Conservation (phyloP, 2,888 invertebrate species). For the Anthrax anthrax region DNA sequence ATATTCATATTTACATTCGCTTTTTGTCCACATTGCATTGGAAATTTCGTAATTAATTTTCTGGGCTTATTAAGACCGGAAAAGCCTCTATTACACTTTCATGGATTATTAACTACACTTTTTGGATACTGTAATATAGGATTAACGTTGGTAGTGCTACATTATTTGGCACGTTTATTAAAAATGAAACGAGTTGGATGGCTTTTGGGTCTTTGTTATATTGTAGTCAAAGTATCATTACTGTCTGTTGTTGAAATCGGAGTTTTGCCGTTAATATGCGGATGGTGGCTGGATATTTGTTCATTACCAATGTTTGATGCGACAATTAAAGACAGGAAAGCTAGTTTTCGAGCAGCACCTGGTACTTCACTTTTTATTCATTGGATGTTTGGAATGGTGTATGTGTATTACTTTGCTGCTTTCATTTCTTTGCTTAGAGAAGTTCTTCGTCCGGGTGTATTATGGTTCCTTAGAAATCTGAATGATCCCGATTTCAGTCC, state of each 20-base stretch:
- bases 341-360: slow-evolving; percentile 78
- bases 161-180: slow-evolving; percentile 67
- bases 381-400: slow-evolving; percentile 98
- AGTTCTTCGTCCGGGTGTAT: slow-evolving; percentile 87
- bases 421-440: slow-evolving; percentile 86
- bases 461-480: slow-evolving; percentile 95
- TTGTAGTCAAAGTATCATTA: slow-evolving; percentile 67
- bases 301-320: slow-evolving; percentile 87
- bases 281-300: slow-evolving; percentile 99
- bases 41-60: slow-evolving; percentile 64
- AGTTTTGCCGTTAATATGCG: slow-evolving; percentile 89
- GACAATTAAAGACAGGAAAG: slow-evolving; percentile 72
- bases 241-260: slow-evolving; percentile 95
- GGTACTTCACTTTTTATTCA: slow-evolving; percentile 97
- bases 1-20: slow-evolving; percentile 95
- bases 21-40: slow-evolving; percentile 92
- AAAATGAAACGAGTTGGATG: slow-evolving; percentile 67
- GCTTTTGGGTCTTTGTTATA: slow-evolving; percentile 83
- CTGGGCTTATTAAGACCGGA: slow-evolving; percentile 38
- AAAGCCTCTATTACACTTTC: slow-evolving; percentile 61
- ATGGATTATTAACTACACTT: slow-evolving; percentile 81
- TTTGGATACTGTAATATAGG: slow-evolving; percentile 90
- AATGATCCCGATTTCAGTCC: slow-evolving; percentile 99
- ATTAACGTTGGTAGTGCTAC: slow-evolving; percentile 62
- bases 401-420: slow-evolving; percentile 97